Base-by-base conservation (phyloP, 2,888 invertebrate genomes). In the Agrochola macilenta region DNA sequence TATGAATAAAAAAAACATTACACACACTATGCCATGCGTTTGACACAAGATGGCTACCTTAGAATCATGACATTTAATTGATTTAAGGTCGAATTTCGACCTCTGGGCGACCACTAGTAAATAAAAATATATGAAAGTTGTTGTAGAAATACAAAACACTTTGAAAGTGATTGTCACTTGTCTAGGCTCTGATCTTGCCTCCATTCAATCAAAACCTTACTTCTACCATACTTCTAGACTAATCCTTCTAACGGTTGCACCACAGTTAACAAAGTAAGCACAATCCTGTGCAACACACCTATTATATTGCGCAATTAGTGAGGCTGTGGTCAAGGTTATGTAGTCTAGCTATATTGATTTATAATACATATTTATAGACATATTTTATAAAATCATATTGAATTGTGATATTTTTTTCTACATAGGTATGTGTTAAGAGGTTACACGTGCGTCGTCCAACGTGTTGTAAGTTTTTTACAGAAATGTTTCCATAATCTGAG, bases 251-350 rank as follows among this genome's bases (percentile, higher is more conserved):
- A 23, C 0, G 3, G 8, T 76, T 76, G 46, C 77, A 64, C 26
- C 35, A 57, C 17, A 30, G 17, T 23, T 46, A 23, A 46, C n/a
- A 64, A 54, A 39, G 17, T 26, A 26, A 4, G 0, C 23, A 64
- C 26, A 49, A 64, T 26, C 0, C 12, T 17, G 23, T 26, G 57
- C 76, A 76, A 76, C 9, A 54, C 5, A 77, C 64, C 57, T 39
- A 26, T 30, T 26, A 5, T 64, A 49, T 76, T 65, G 17, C 5
- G 17, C 14, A 57, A 76, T 46, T 0, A 35, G 26, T 35, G 3
- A 76, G n/a, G n/a, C 35, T 76, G n/a, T 35, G 14, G 14, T 11
- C 52, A 63, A 76, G n/a, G 30, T 11, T 54, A 43, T 35, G 9
- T 35, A n/a, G 11, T 35, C 35, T 43, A n/a, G 17, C n/a, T 69